Percentiles rank a stretch among this genome's conserved stretches.
Evolutionary conservation across 2,888 invertebrate species (phyloP).

Genomic region (Hemithea aestivaria): DNA sequence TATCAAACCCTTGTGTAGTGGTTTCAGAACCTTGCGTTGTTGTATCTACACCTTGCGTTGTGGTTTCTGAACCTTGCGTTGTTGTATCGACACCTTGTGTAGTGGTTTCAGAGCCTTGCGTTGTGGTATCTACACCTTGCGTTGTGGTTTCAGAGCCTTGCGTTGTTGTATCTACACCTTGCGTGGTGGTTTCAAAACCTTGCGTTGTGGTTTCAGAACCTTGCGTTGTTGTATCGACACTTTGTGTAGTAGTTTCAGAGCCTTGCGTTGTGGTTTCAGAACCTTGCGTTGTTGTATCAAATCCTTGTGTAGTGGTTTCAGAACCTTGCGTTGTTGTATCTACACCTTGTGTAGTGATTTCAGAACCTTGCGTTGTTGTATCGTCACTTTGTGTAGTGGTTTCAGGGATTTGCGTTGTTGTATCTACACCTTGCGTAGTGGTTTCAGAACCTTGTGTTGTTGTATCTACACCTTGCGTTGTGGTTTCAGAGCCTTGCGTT

Average conservation of each 20-base stretch:
- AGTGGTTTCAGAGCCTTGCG: background rate
- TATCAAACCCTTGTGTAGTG: background rate
- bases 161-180: background rate
- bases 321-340: conserved; percentile 7
- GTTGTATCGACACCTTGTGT: background rate
- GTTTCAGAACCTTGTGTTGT: background rate
- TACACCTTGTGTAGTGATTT: conserved; percentile 5
- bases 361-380: background rate
- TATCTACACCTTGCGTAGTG: background rate
- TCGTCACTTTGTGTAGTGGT: background rate
- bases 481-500: background rate
- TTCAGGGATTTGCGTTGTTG: background rate
- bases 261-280: conserved; percentile 6
- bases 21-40: background rate
- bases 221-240: background rate
- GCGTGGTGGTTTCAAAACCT: background rate
- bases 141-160: conserved; percentile 4
- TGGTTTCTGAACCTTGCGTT: background rate
- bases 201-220: background rate
- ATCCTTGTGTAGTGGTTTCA: conserved; percentile 2
- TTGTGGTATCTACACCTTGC: conserved; percentile 9
- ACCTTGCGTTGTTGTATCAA: background rate
- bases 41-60: conserved; percentile 1
- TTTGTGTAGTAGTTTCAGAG: conserved; percentile 2
- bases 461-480: background rate